Conservation (phyloP, 2,888 invertebrate species). For the Epicampocera succincta region DNA sequence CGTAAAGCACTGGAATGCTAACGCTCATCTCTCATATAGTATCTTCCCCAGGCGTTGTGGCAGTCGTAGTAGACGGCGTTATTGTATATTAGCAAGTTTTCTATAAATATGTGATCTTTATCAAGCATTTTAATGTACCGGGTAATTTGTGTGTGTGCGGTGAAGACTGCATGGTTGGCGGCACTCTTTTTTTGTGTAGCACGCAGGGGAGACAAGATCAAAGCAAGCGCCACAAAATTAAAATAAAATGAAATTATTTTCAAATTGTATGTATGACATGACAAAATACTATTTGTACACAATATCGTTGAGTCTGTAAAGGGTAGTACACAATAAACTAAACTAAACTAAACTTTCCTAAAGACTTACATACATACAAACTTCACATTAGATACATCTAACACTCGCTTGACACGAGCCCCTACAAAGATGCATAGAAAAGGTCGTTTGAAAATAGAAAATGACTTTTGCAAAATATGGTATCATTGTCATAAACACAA, state of each 20-base stretch:
- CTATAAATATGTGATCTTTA: conserved; percentile 28
- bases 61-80: background rate
- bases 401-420: too few species aligned
- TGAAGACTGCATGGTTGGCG: conserved; percentile 26
- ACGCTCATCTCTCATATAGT: too few species aligned
- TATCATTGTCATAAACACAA: too few species aligned
- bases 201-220: conserved; percentile 65
- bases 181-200: conserved; percentile 17
- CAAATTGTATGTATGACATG: conserved; percentile 81
- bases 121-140: conserved; percentile 19
- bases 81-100: conserved; percentile 25
- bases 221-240: conserved; percentile 65
- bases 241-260: conserved; percentile 78
- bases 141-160: background rate
- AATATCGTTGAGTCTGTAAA: conserved; percentile 4
- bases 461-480: too few species aligned
- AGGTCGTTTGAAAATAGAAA: too few species aligned
- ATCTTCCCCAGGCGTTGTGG: too few species aligned
- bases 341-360: too few species aligned
- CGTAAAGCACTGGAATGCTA: too few species aligned
- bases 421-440: too few species aligned
- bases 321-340: too few species aligned
- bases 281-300: conserved; percentile 79
- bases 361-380: too few species aligned
- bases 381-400: too few species aligned